Evolutionary conservation across 2,888 invertebrate species (phyloP).

Genomic region (Coenonympha glycerion): DNA sequence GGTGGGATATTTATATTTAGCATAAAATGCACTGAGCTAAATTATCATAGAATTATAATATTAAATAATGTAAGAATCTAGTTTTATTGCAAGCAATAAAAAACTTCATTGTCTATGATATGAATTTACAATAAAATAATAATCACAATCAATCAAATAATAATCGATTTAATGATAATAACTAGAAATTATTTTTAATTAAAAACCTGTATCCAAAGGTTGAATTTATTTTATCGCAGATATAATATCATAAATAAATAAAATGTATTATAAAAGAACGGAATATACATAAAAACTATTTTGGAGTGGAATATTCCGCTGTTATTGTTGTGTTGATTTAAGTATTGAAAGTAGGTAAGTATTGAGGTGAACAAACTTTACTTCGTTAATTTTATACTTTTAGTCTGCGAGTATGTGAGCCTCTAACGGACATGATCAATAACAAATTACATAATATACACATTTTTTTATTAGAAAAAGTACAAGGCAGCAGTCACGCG

Average conservation of each 20-base stretch:
- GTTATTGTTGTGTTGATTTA: constrained; percentile 2
- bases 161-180: neutral
- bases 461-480: too few relatives aligned
- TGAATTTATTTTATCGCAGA: neutral
- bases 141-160: neutral
- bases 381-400: neutral
- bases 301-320: constrained; percentile 2
- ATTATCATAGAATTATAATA: too few relatives aligned
- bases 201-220: constrained; percentile 7
- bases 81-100: too few relatives aligned
- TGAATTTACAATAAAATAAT: too few relatives aligned
- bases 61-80: too few relatives aligned
- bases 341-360: constrained; percentile 1
- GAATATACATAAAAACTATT: neutral
- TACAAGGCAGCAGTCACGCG: too few relatives aligned
- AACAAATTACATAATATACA: too few relatives aligned
- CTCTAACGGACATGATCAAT: neutral
- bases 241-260: neutral
- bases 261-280: neutral
- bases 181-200: neutral
- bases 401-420: neutral
- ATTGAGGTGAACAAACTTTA: constrained; percentile 6
- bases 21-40: too few relatives aligned
- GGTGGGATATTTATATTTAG: too few relatives aligned
- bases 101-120: too few relatives aligned